Percentiles rank a stretch among this genome's conserved stretches.
Conservation (phyloP, 2,113 vertebrate species). For the Fukomys damarensis region DNA sequence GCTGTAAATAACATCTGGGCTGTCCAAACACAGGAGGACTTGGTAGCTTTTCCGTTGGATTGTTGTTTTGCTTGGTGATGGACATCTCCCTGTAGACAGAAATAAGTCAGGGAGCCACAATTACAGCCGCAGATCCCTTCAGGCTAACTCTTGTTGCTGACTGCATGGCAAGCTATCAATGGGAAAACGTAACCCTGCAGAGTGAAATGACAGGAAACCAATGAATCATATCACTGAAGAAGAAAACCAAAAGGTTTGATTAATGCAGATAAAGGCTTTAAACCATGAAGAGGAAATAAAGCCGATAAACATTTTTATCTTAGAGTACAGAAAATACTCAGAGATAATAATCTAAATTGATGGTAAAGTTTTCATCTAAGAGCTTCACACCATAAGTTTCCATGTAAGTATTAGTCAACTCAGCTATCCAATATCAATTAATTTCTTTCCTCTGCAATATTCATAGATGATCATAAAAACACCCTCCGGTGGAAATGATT, state of each 20-base stretch:
- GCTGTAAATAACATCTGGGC: constrained; percentile 90
- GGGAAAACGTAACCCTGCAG: constrained; percentile 80
- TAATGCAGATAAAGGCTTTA: constrained; percentile 65
- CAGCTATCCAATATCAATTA: background rate
- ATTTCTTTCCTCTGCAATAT: background rate
- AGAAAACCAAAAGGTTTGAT: constrained; percentile 79
- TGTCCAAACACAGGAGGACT: constrained; percentile 85
- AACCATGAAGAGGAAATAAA: constrained; percentile 49
- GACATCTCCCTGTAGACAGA: constrained; percentile 82
- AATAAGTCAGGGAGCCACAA: constrained; percentile 81
- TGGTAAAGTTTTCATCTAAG: constrained; percentile 28
- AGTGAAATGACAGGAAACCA: constrained; percentile 85
- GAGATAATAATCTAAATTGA: constrained; percentile 19
- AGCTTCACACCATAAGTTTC: constrained; percentile 33
- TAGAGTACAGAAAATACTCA: constrained; percentile 42
- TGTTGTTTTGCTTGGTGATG: constrained; percentile 86
- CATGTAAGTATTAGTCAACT: background rate
- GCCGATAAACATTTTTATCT: constrained; percentile 59
- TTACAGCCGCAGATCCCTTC: constrained; percentile 80
- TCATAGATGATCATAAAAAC: background rate
- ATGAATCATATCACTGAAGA: constrained; percentile 76
- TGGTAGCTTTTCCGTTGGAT: constrained; percentile 85
- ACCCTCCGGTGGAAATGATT: background rate
- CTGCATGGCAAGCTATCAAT: constrained; percentile 74
- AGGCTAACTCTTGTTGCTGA: constrained; percentile 79